phyloP scores from a whole-genome alignment of 2,797 vertebrate genomes.

The Crocidura indochinensis region DNA sequence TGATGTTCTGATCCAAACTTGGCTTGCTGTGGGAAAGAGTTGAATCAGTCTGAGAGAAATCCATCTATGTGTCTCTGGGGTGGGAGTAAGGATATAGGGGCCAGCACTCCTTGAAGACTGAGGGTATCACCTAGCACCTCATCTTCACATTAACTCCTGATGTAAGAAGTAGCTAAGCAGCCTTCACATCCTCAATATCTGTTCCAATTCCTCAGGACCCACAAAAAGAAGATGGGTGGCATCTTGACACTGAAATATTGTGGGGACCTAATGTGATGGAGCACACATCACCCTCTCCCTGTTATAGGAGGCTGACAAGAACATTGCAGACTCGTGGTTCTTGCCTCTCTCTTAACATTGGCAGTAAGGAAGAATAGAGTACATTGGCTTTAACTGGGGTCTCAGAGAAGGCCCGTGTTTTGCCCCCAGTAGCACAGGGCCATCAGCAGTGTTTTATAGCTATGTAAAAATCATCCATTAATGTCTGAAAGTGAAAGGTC shows the following conservation, averaged over 20 bases:
- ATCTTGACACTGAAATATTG: not conserved
- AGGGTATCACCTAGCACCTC: not conserved
- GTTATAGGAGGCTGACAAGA: not conserved
- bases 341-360: no score
- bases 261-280: not conserved
- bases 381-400: not conserved
- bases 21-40: not conserved
- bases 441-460: fast-evolving
- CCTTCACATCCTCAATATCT: not conserved
- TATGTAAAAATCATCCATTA: not conserved
- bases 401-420: no score
- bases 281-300: not conserved
- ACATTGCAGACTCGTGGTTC: not conserved
- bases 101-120: not conserved
- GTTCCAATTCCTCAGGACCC: not conserved
- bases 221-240: not conserved
- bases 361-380: not conserved
- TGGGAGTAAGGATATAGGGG: not conserved
- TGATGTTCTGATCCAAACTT: not conserved
- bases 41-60: not conserved
- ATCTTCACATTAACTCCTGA: not conserved
- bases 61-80: not conserved
- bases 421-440: not conserved
- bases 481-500: not conserved
- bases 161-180: not conserved